These are phyloP conservation scores for Gallinago jamesoni DNA, from an alignment of 2,113 vertebrate species.

Conservation along the genomic window DNA sequence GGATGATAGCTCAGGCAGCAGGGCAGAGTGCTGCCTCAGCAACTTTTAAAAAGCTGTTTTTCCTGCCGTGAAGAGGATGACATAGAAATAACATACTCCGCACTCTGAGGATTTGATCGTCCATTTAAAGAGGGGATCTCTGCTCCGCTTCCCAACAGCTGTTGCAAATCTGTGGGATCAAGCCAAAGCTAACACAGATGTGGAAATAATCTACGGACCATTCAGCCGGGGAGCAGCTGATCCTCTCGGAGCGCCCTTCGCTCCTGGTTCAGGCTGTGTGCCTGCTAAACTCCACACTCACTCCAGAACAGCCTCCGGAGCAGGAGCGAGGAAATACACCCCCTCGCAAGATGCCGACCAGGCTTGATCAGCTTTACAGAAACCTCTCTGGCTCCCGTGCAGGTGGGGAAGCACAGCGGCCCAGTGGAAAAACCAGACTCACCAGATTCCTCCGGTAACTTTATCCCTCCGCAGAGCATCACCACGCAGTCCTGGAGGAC, in stretches of 20 bases:
- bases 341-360: neutral
- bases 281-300: neutral
- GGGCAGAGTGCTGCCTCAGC: constrained; percentile 48
- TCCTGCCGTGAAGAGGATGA: constrained; percentile 57
- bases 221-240: constrained; percentile 50
- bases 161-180: constrained; percentile 71
- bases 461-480: constrained; percentile 24
- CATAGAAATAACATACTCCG: constrained; percentile 55
- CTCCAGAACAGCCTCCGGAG: neutral
- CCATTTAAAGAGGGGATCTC: constrained; percentile 69
- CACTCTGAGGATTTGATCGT: constrained; percentile 48
- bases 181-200: constrained; percentile 79
- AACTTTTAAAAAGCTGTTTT: constrained; percentile 64
- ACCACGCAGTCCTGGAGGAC: neutral
- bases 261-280: neutral
- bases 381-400: constrained; percentile 28
- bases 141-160: constrained; percentile 76
- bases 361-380: neutral
- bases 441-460: constrained; percentile 14
- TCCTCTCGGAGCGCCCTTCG: neutral
- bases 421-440: constrained; percentile 49
- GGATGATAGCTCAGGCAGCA: constrained; percentile 14
- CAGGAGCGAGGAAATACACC: neutral
- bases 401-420: constrained; percentile 5
- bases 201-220: constrained; percentile 53